phyloP scores from a whole-genome alignment of 2,888 invertebrate species.

The Amphipoea oculea region DNA sequence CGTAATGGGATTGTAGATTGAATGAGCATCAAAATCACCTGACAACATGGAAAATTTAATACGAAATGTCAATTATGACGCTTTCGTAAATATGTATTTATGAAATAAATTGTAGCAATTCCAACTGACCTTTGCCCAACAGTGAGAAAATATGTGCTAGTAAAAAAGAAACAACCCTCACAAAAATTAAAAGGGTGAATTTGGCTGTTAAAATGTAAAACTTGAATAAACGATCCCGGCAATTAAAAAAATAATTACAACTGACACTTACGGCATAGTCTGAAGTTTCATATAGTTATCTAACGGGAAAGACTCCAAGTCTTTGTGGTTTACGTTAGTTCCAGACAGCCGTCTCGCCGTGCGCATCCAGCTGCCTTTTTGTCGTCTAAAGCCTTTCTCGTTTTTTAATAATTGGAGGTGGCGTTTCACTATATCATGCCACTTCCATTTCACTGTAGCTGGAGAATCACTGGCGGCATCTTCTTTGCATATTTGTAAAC shows the following conservation, averaged over 20 bases:
- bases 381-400: slow-evolving; percentile 87
- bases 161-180: neutral
- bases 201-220: slow-evolving; percentile 1
- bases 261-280: slow-evolving; percentile 86
- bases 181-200: neutral
- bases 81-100: slow-evolving; percentile 2
- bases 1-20: slow-evolving; percentile 18
- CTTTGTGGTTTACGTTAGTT: slow-evolving; percentile 80
- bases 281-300: slow-evolving; percentile 88
- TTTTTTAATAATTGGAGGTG: slow-evolving; percentile 87
- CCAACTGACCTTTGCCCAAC: neutral
- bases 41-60: slow-evolving; percentile 6
- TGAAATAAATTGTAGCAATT: neutral
- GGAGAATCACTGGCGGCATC: slow-evolving; percentile 89
- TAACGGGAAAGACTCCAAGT: slow-evolving; percentile 78
- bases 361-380: slow-evolving; percentile 88
- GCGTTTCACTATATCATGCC: slow-evolving; percentile 89
- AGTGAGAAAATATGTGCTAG: neutral
- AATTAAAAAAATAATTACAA: slow-evolving; percentile 3
- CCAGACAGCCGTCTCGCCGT: slow-evolving; percentile 86
- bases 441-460: slow-evolving; percentile 88
- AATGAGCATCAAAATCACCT: slow-evolving; percentile 34
- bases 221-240: neutral
- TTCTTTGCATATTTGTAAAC: slow-evolving; percentile 89
- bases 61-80: slow-evolving; percentile 5